These are phyloP conservation scores for Aphodius granarius DNA, from an alignment of 2,888 invertebrate genomes.

Conservation along the genomic window DNA sequence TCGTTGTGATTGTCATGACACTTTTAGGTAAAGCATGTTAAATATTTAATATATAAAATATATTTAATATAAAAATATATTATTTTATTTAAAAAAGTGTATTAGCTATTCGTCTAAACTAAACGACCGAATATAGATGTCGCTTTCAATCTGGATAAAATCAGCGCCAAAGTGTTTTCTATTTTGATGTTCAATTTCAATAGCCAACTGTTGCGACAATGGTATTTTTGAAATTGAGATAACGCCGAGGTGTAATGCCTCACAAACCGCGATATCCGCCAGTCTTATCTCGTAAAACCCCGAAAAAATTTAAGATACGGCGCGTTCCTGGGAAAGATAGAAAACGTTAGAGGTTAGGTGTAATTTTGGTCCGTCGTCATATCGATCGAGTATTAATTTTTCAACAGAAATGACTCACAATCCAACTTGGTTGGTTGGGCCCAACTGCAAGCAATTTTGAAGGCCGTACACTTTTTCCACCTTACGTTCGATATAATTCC, in stretches of 20 bases:
- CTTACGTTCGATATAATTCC: conserved; percentile 28
- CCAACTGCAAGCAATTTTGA: conserved; percentile 16
- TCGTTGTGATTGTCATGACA: no score
- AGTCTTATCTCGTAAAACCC: not conserved
- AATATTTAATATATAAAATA: no score
- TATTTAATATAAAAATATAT: no score
- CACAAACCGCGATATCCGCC: not conserved
- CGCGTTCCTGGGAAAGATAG: not conserved
- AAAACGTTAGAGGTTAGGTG: not conserved
- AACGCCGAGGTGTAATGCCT: not conserved
- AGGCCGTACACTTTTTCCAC: conserved; percentile 24
- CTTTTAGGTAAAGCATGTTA: no score
- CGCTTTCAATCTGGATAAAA: no score
- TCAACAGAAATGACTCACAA: not conserved
- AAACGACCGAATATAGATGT: no score
- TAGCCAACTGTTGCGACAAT: not conserved
- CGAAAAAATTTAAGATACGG: not conserved
- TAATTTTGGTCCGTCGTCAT: not conserved
- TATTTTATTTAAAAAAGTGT: no score
- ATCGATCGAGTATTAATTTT: not conserved
- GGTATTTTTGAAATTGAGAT: not conserved
- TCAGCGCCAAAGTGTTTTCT: no score
- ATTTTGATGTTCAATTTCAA: not conserved
- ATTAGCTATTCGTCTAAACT: no score
- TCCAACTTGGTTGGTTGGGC: not conserved